Evolutionary conservation across 1,140 invertebrate species (phyloP), one percentile per base, ranked within the genome.

Genomic region (Nasonia giraulti): DNA sequence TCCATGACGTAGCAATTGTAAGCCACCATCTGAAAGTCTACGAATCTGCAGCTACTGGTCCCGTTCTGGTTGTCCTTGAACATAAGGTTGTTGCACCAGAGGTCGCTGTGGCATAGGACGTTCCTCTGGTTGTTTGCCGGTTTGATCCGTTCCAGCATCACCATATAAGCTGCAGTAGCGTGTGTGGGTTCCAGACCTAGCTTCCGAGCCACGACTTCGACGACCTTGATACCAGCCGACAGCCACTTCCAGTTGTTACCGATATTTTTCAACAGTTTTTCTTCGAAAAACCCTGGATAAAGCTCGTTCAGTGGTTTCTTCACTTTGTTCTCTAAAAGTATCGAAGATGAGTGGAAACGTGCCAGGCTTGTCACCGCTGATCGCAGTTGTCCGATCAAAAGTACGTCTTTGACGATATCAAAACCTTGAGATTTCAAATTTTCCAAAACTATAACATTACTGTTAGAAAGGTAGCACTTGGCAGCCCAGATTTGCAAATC

Each of bases 31-130:
- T 83, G 82, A 27, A 83, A 83, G 27, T 83, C 82, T 7, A 83
- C 37, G 10, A 83, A 50, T 2, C 23, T 50, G 66, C 74, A 77
- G 11, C 27, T 76, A 23, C 2, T 23, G 50, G 50, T 55, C 17
- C 50, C 50, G 3, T 73, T 7, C 2, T 69, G 55, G 3, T 17
- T 40, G 2, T 74, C 37, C 3, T 62, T 66, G 33, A 83, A 76
- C 82, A 83, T 76, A 2, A 83, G n/a, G 27, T 83, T 83, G 33
- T 83, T 83, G 4, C 6, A 8, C 82, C 82, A 83, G 1, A 83
- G 66, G 47, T 83, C 82, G 2, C 11, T 11, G 66, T 83, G 82
- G 23, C n/a, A 44, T 8, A 83, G 14, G 4, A 83, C 82, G 12
- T 83, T 83, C 37, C 5, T 69, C n/a, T 23, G 31, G 6, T 33